Base-by-base conservation (phyloP, 92 coral and sea anemone genomes). In the Nematostella vectensis region DNA sequence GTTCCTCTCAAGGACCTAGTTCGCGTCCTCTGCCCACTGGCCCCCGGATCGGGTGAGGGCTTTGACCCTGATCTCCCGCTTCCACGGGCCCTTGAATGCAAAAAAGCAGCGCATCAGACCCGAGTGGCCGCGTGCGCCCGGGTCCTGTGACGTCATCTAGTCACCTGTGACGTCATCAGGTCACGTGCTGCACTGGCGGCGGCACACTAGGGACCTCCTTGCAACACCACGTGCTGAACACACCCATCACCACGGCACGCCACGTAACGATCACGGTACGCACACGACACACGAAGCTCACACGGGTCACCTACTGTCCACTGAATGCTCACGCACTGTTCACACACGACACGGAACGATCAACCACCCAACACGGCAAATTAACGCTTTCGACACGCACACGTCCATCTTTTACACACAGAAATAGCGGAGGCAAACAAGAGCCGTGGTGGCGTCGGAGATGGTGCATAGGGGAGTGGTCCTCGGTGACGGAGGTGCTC, bases 71-170 rank as follows among this genome's bases (percentile, higher is more conserved):
- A 74, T 54, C 80, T 76, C 65, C 80, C 77, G 74, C 67, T 74
- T 69, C 83, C 71, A 70, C 85, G 94, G 75, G 94, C 80, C 88
- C 95, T 80, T 73, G 81, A 79, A 79, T 48, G 80, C 81, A 79
- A 79, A 78, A 79, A 79, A 55, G 67, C 72, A 79, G 87, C 87
- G 77, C 58, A 45, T 79, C 76, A 79, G 80, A 79, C 87, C 87
- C 87, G 76, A 70, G 18, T 66, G 63, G 72, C 72, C 72, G 57
- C 55, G 54, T 63, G 62, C 27, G 51, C 4, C 4, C 51, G 4
- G 12, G 18, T 17, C 23, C 8, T 33, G 40, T 33, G 40, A 33
- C 40, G 40, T 15, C 8, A 6, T 6, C 15, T 6, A 6, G 40
- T 6, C 40, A 15, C 40, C 6, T 15, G 40, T 33, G 40, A 33